These are phyloP conservation scores for Poeciliopsis presidionis DNA, from an alignment of 2,797 vertebrate species.

Conservation along the genomic window DNA sequence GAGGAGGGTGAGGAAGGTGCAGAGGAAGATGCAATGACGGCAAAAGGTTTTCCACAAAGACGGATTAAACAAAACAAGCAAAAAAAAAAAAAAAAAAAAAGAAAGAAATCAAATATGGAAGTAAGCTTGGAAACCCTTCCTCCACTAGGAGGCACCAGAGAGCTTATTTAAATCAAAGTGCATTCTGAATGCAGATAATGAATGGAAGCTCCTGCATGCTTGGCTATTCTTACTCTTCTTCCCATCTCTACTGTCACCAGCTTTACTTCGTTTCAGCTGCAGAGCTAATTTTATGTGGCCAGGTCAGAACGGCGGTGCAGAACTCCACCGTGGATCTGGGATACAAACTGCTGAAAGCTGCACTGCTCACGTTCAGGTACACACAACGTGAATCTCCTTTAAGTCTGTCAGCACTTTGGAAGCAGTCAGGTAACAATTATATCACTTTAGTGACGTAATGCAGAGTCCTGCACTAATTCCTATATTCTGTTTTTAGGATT, in stretches of 20 bases:
- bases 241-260: slow-evolving; percentile 51
- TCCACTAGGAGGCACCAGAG: slow-evolving; percentile 59
- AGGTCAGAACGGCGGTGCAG: slow-evolving; percentile 39
- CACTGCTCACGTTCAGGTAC: slow-evolving; percentile 32
- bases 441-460: not conserved
- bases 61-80: slow-evolving; percentile 38
- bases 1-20: slow-evolving; percentile 62
- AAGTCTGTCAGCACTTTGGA: slow-evolving; percentile 6
- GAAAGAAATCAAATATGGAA: slow-evolving; percentile 46
- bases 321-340: slow-evolving; percentile 29
- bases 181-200: slow-evolving; percentile 65
- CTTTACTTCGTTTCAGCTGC: slow-evolving; percentile 55
- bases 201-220: slow-evolving; percentile 54
- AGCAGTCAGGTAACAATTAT: not conserved
- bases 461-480: not conserved
- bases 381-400: not conserved
- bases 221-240: slow-evolving; percentile 69
- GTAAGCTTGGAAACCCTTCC: slow-evolving; percentile 6
- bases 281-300: slow-evolving; percentile 55
- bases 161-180: slow-evolving; percentile 28
- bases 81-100: slow-evolving; percentile 31
- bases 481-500: not conserved
- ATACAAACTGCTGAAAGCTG: slow-evolving; percentile 43
- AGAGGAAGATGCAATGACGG: slow-evolving; percentile 60
- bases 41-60: slow-evolving; percentile 59